phyloP scores from a whole-genome alignment of 2,888 invertebrate genomes.

The Drosophila aldrichi region DNA sequence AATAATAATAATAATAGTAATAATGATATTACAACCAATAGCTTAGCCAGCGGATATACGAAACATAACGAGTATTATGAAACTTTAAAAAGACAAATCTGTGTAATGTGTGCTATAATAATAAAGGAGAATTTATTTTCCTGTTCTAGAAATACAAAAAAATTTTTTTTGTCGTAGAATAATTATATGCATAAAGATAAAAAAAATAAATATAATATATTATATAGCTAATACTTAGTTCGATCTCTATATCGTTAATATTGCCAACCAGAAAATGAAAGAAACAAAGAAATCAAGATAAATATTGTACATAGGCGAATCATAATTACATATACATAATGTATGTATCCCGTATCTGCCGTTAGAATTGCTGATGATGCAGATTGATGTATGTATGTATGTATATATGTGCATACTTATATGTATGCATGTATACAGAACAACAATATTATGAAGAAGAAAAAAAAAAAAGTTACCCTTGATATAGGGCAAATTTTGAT shows the following conservation, averaged over 20 bases:
- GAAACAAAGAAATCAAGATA: background rate
- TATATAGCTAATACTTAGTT: slow-evolving; percentile 5
- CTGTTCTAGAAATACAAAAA: slow-evolving; percentile 4
- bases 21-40: slow-evolving; percentile 1
- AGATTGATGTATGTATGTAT: background rate
- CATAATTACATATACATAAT: slow-evolving; percentile 3
- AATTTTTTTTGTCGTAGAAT: slow-evolving; percentile 11
- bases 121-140: slow-evolving; percentile 14
- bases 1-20: background rate
- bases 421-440: slow-evolving; percentile 4
- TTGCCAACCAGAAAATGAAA: slow-evolving; percentile 3
- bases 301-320: slow-evolving; percentile 24
- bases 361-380: slow-evolving; percentile 1
- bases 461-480: slow-evolving; percentile 33
- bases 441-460: slow-evolving; percentile 40
- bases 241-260: slow-evolving; percentile 13
- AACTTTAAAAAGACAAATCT: slow-evolving; percentile 23
- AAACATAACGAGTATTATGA: slow-evolving; percentile 16
- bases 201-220: background rate
- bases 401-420: background rate
- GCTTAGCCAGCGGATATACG: slow-evolving; percentile 12
- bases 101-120: slow-evolving; percentile 19
- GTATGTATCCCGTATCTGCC: slow-evolving; percentile 17
- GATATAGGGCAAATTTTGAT: slow-evolving; percentile 53
- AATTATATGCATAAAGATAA: slow-evolving; percentile 10